Conservation (phyloP, 2,888 invertebrate species). For the Parnassius smintheus region DNA sequence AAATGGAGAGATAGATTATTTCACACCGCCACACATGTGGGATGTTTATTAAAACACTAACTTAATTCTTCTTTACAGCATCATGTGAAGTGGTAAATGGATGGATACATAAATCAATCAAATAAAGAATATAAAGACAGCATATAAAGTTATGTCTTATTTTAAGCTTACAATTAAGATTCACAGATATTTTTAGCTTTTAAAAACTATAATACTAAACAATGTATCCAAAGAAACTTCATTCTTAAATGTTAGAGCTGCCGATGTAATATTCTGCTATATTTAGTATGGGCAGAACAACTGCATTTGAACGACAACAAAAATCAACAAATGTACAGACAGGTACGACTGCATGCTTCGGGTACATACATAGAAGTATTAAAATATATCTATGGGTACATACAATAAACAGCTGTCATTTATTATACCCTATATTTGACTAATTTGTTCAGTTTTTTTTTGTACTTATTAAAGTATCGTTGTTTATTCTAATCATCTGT, state of each 20-base stretch:
- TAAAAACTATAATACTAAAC: conserved; percentile 11
- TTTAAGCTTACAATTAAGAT: background rate
- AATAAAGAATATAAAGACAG: too few species aligned
- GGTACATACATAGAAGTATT: background rate
- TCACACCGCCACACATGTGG: too few species aligned
- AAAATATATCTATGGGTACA: too few species aligned
- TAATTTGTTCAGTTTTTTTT: conserved; percentile 16
- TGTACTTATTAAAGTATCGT: conserved; percentile 12
- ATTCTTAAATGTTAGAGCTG: conserved; percentile 18
- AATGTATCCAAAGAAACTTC: conserved; percentile 10
- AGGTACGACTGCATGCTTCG: background rate
- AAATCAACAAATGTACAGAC: conserved; percentile 5
- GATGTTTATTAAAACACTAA: too few species aligned
- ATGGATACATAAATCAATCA: too few species aligned
- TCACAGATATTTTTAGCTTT: background rate
- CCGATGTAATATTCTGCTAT: conserved; percentile 19
- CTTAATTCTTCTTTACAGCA: too few species aligned
- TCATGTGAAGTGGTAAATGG: too few species aligned
- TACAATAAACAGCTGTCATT: conserved; percentile 15
- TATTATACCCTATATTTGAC: conserved; percentile 8
- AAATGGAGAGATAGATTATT: too few species aligned
- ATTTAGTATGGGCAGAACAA: background rate
- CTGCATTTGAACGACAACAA: conserved; percentile 5
- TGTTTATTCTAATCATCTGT: conserved; percentile 1
- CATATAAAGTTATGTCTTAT: background rate